These are phyloP conservation scores for Apus apus DNA, from an alignment of 2,113 vertebrate species.

Conservation along the genomic window DNA sequence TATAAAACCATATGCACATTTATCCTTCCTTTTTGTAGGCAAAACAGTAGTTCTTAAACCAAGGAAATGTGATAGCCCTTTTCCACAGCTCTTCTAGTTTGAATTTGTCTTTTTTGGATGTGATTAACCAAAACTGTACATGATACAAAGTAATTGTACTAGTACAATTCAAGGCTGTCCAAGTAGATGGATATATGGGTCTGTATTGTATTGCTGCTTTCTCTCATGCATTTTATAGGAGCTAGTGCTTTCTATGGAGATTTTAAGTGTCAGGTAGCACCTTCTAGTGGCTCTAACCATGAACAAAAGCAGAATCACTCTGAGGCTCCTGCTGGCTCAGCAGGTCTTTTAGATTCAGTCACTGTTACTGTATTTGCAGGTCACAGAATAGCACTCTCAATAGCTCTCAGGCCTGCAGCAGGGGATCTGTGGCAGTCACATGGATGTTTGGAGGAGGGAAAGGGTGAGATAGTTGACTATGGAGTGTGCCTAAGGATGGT, in stretches of 20 bases:
- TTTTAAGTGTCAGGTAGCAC: neutral
- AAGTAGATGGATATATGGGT: neutral
- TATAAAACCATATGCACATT: neutral
- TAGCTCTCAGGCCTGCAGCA: neutral
- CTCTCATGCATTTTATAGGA: neutral
- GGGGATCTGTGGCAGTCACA: neutral
- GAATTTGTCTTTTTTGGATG: neutral
- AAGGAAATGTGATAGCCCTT: neutral
- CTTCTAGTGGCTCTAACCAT: neutral
- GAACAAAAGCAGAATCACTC: neutral
- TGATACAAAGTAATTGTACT: neutral
- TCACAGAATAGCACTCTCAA: neutral
- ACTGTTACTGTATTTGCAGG: neutral
- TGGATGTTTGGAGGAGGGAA: neutral
- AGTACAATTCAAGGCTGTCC: neutral
- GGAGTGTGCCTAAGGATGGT: neutral
- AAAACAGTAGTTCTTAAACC: neutral
- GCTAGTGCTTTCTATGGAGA: neutral
- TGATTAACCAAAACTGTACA: neutral
- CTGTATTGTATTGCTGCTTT: neutral
- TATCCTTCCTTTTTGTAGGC: neutral
- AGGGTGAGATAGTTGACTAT: neutral
- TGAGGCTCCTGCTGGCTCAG: neutral
- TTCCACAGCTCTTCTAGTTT: neutral
- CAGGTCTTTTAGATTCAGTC: neutral